Evolutionary conservation across 2,888 invertebrate species (phyloP), one percentile per base, ranked within the genome.

Genomic region (Ichneumoninae sp.): DNA sequence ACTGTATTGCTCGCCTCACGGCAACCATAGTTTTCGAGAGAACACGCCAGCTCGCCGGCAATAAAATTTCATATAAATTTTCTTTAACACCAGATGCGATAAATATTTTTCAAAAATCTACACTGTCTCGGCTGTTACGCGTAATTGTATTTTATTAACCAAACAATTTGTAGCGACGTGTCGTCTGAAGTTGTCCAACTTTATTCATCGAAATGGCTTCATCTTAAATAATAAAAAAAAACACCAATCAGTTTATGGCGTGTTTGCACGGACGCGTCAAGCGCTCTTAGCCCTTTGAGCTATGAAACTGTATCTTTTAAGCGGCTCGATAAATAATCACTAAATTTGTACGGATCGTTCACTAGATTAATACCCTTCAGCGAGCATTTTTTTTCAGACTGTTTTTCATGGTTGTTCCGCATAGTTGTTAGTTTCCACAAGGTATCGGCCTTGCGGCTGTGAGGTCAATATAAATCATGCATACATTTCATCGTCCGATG

Each of bases 21-120:
- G 36, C 66, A 33, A 71, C 22, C 47, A 13, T 10, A 54, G 52
- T 71, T 44, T n/a, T 19, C 50, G 26, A 57, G 26, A 60, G 30
- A 47, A 47, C n/a, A 33, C 62, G 30, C 72, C 36, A 4, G 30
- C 66, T 36, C 22, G 47, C 16, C 33, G 60, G 68, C 60, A n/a
- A 77, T 78, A 78, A 77, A 81, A 71, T 65, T 71, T 69, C 47
- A 22, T 50, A 66, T 60, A 68, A 77, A 74, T 72, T 62, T 60
- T 60, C 30, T 13, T 30, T 26, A 1, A 16, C 33, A 60, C 60
- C 33, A 33, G 30, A 1, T 1, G 13, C 30, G n/a, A 60, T 60
- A 30, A 30, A 60, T 60, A 16, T 13, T 26, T 10, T 22, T 19
- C 1, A 30, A 60, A 30, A 60, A 62, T 30, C 1, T 5, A 6